phyloP scores from a whole-genome alignment of 2,797 vertebrate species.

The Sebastes hopkinsi region DNA sequence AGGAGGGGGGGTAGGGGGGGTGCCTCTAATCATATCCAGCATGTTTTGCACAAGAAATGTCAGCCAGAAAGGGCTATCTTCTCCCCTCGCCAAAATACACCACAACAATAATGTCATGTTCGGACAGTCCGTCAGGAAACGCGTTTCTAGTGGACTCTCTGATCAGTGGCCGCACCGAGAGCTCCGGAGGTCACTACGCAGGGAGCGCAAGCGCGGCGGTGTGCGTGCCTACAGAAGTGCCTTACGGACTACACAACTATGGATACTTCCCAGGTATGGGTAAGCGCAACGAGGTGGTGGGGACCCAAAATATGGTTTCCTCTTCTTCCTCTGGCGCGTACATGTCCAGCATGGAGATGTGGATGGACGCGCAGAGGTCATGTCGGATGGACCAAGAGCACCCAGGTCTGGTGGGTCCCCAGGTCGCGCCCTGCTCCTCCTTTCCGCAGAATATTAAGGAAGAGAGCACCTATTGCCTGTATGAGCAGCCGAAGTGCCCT shows the following conservation, averaged over 20 bases:
- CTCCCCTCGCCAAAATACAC: slow-evolving; percentile 98
- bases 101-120: slow-evolving; percentile 99
- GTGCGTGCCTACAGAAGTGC: slow-evolving; percentile 92
- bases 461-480: slow-evolving; percentile 96
- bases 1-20: slow-evolving; percentile 74
- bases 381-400: slow-evolving; percentile 92
- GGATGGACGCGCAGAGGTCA: slow-evolving; percentile 94
- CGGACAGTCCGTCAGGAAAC: slow-evolving; percentile 96
- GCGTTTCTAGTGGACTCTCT: slow-evolving; percentile 98
- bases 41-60: slow-evolving; percentile 99
- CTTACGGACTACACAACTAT: slow-evolving; percentile 97
- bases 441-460: slow-evolving; percentile 98
- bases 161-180: slow-evolving; percentile 93
- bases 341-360: slow-evolving; percentile 94
- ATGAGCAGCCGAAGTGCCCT: slow-evolving; percentile 94
- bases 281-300: slow-evolving; percentile 89
- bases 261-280: slow-evolving; percentile 92
- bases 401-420: slow-evolving; percentile 65
- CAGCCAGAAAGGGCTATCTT: slow-evolving; percentile 99
- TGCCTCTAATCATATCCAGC: slow-evolving; percentile 99
- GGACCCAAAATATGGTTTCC: slow-evolving; percentile 85
- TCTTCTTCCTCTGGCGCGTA: slow-evolving; percentile 87
- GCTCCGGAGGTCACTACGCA: slow-evolving; percentile 89
- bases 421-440: slow-evolving; percentile 91
- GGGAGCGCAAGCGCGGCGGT: slow-evolving; percentile 80